phyloP scores from a whole-genome alignment of 92 coral and sea anemone species.

The Zoanthus solanderi region DNA sequence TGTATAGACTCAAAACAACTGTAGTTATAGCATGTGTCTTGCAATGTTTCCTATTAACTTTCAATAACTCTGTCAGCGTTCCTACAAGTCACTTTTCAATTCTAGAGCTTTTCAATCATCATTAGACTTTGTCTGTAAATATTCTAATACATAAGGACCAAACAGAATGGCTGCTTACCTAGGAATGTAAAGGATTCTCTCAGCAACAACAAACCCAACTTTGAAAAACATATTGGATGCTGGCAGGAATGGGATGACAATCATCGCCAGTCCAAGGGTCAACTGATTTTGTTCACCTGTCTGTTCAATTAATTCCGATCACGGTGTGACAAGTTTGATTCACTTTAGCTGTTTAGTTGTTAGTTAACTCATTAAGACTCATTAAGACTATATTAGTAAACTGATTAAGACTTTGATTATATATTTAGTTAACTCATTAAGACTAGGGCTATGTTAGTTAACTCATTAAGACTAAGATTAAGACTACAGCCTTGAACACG shows the following conservation, averaged over 20 bases:
- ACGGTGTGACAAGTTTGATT: neutral
- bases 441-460: too few species aligned
- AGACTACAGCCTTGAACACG: too few species aligned
- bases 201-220: conserved; percentile 96
- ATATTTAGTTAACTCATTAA: too few species aligned
- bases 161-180: conserved; percentile 56
- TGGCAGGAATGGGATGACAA: conserved; percentile 87
- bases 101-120: too few species aligned
- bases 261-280: conserved; percentile 63
- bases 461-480: too few species aligned
- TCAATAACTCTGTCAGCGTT: too few species aligned
- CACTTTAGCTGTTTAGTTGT: neutral
- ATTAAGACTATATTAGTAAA: neutral
- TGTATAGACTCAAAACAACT: too few species aligned
- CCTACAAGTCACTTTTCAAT: too few species aligned
- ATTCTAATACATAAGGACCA: neutral
- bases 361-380: neutral
- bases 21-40: too few species aligned
- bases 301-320: conserved; percentile 4
- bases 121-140: neutral
- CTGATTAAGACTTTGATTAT: too few species aligned
- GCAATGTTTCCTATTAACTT: too few species aligned
- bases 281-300: conserved; percentile 55
- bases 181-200: conserved; percentile 92
- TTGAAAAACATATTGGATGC: conserved; percentile 87